Percentiles rank a stretch among this genome's conserved stretches.
Conservation (phyloP, 2,888 invertebrate species). For the Smittia sp. region DNA sequence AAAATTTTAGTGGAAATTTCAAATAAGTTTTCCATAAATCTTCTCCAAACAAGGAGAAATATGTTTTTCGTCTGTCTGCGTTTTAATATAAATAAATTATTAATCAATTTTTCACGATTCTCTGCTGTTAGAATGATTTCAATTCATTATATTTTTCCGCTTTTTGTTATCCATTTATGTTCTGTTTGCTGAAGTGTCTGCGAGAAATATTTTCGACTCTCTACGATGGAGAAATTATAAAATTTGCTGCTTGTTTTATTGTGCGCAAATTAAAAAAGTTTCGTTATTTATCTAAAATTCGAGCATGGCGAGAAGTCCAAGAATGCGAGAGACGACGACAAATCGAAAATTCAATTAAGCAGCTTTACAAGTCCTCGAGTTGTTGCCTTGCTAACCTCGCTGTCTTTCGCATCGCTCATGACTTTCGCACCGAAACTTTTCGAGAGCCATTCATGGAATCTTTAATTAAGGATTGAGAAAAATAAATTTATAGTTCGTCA, state of each 20-base stretch:
- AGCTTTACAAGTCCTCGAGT: no score
- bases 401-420: no score
- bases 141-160: background rate
- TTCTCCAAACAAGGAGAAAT: background rate
- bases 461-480: no score
- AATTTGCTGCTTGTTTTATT: background rate
- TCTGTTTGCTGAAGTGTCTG: background rate
- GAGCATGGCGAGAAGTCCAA: background rate
- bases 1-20: background rate
- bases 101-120: slow-evolving; percentile 1
- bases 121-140: background rate
- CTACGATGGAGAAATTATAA: background rate
- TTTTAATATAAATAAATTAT: slow-evolving; percentile 23
- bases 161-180: background rate
- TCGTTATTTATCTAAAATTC: background rate
- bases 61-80: background rate
- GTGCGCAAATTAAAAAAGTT: slow-evolving; percentile 10
- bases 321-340: background rate
- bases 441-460: no score
- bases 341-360: background rate
- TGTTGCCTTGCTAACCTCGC: no score
- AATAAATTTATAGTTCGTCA: background rate
- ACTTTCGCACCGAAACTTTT: no score
- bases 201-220: no score
- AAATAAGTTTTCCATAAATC: background rate